phyloP scores from a whole-genome alignment of 2,888 invertebrate species.

The Cordylochernes scorpioides region DNA sequence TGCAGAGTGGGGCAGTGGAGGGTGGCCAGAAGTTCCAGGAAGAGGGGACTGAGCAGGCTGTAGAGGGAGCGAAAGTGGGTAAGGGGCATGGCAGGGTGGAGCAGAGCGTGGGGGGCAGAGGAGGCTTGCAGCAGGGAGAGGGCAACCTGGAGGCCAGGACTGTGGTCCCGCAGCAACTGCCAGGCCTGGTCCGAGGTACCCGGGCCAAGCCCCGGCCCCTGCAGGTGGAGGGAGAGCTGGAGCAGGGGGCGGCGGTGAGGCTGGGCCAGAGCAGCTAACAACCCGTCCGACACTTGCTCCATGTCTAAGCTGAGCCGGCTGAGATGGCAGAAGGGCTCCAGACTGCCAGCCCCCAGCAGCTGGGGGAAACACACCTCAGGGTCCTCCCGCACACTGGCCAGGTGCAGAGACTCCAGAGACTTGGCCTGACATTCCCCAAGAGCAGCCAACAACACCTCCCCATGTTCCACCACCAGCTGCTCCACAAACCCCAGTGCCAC shows the following conservation, averaged over 20 bases:
- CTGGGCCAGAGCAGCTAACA: slow-evolving; percentile 17
- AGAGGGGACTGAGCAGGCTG: slow-evolving; percentile 36
- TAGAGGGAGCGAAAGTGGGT: slow-evolving; percentile 43
- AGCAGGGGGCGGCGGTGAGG: slow-evolving; percentile 16
- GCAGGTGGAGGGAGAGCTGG: slow-evolving; percentile 37
- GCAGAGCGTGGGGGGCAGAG: slow-evolving; percentile 33
- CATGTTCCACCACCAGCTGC: slow-evolving; percentile 25
- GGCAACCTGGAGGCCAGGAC: slow-evolving; percentile 32
- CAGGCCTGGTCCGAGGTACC: slow-evolving; percentile 37
- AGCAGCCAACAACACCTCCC: slow-evolving; percentile 23
- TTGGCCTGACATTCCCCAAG: slow-evolving; percentile 27
- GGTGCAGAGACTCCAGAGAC: slow-evolving; percentile 33
- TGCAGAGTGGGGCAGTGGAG: slow-evolving; percentile 22
- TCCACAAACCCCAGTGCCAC: slow-evolving; percentile 31
- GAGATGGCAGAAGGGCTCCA: slow-evolving; percentile 32
- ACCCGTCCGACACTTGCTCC: slow-evolving; percentile 19
- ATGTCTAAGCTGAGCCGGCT: slow-evolving; percentile 30
- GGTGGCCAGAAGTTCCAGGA: slow-evolving; percentile 28
- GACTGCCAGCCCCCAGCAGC: slow-evolving; percentile 29
- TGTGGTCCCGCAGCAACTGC: slow-evolving; percentile 29
- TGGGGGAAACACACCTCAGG: slow-evolving; percentile 35
- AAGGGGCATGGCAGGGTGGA: slow-evolving; percentile 40
- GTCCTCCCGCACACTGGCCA: slow-evolving; percentile 45
- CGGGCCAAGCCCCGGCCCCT: slow-evolving; percentile 34
- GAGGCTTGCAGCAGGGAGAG: slow-evolving; percentile 39